Percentiles rank a stretch among this genome's conserved stretches.
phyloP scores from a whole-genome alignment of 64 coral and sea anemone genomes.

The Porites lutea region DNA sequence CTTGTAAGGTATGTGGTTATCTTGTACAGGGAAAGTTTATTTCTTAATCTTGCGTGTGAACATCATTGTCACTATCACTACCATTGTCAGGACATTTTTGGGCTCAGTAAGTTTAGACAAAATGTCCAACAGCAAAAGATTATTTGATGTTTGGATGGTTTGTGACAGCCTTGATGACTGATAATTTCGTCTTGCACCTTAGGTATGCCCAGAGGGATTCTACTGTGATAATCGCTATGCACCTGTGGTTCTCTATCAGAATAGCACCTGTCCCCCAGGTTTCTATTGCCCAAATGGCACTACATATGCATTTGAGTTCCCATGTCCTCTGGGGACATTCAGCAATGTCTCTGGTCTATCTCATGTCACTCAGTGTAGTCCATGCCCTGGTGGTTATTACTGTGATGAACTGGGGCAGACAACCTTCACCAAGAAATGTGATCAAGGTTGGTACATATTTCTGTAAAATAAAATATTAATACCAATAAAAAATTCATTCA shows the following conservation, averaged over 20 bases:
- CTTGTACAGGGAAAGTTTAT: background rate
- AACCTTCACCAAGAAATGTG: conserved; percentile 81
- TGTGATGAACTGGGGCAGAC: conserved; percentile 95
- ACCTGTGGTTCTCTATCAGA: conserved; percentile 92
- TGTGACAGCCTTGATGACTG: too few relatives aligned
- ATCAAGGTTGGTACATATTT: conserved; percentile 57
- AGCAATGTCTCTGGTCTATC: conserved; percentile 79
- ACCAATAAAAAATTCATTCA: too few relatives aligned
- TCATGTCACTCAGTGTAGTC: conserved; percentile 71
- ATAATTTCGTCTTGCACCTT: background rate
- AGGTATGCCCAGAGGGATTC: conserved; percentile 91
- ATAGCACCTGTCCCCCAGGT: conserved; percentile 95
- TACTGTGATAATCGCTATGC: conserved; percentile 93
- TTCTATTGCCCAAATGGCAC: conserved; percentile 88
- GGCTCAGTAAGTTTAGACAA: too few relatives aligned
- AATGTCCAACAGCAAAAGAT: too few relatives aligned
- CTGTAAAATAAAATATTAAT: too few relatives aligned
- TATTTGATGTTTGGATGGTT: background rate
- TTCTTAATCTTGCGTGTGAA: background rate
- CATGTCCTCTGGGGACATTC: conserved; percentile 90
- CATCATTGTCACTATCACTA: background rate
- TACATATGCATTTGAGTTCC: conserved; percentile 73
- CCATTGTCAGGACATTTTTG: background rate
- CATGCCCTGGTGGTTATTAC: conserved; percentile 92
- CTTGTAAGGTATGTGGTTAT: conserved; percentile 81